Base-by-base conservation (phyloP, 2,888 invertebrate species). In the Pasiphila rectangulata region DNA sequence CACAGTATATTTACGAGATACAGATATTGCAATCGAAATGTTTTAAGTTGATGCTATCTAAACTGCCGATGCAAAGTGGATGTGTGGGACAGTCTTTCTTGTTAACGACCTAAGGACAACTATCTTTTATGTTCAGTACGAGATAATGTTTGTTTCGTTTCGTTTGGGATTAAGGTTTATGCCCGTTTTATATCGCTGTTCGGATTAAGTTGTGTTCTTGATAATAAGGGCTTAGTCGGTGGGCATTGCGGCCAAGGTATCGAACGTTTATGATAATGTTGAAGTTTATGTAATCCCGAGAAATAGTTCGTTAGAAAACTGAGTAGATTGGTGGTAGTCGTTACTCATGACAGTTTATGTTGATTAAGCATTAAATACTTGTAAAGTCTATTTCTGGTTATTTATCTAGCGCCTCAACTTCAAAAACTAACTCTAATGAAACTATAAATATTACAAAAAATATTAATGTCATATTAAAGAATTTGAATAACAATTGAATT, bases 21-120 rank as follows among this genome's bases (percentile, higher is more conserved):
- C 51, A 57, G 69, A 68, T 69, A 68, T 66, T 67, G 68, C 70
- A 67, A 74, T 75, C 69, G 63, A 64, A 56, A 66, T 69, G 70
- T 72, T 75, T 76, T 72, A 71, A 72, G 70, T 68, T 61, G 63
- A 69, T 71, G 59, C 65, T 76, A 74, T 75, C 75, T 76, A 64
- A 75, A 78, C 72, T 69, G 70, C 63, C 65, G 67, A 71, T 71
- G 73, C 70, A 69, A 65, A 67, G 68, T 62, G 64, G 73, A 64
- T 72, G 75, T 75, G 76, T 75, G 70, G 72, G 75, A 72, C 71
- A 72, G 73, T 64, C 74, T 73, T 76, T 75, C 77, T 75, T 73
- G 78, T 76, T 76, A 76, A 76, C 74, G 73, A 67, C 65, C 59
- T 45, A 52, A 62, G 61, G 65, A 75, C 75, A 75, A 72, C 67